These are phyloP conservation scores for Choreutis nemorana DNA, from an alignment of 2,888 invertebrate species.

Conservation along the genomic window DNA sequence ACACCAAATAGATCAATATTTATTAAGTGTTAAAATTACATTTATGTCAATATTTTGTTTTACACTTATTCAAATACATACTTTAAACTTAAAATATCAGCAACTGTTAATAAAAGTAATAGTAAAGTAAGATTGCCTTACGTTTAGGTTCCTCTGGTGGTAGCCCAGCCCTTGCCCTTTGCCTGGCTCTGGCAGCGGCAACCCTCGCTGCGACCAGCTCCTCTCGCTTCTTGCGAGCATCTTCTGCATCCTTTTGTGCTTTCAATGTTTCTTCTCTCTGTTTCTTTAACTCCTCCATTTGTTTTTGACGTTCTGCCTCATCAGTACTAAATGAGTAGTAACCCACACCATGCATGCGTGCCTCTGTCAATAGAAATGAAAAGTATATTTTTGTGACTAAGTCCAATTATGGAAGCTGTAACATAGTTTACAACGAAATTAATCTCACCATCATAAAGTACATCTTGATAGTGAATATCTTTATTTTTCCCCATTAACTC, in stretches of 20 bases:
- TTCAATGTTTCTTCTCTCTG: slow-evolving; percentile 74
- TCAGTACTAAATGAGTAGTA: slow-evolving; percentile 92
- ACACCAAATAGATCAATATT: too few species aligned
- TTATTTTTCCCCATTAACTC: slow-evolving; percentile 72
- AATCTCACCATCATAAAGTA: slow-evolving; percentile 79
- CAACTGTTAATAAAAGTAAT: too few species aligned
- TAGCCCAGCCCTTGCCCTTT: slow-evolving; percentile 75
- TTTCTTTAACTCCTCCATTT: slow-evolving; percentile 80
- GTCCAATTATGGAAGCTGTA: too few species aligned
- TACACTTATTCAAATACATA: too few species aligned
- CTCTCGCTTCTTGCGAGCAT: slow-evolving; percentile 68
- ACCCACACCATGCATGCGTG: slow-evolving; percentile 90
- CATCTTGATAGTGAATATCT: slow-evolving; percentile 90
- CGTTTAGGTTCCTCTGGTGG: slow-evolving; percentile 70
- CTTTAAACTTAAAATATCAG: too few species aligned
- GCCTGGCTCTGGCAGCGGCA: slow-evolving; percentile 76
- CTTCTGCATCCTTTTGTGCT: slow-evolving; percentile 72
- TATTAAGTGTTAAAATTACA: too few species aligned
- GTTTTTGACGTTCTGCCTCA: slow-evolving; percentile 77
- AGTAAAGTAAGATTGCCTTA: slow-evolving; percentile 17
- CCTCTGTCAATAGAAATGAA: too few species aligned
- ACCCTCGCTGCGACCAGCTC: slow-evolving; percentile 74
- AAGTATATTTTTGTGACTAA: too few species aligned
- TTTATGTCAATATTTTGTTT: too few species aligned
- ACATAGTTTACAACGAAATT: slow-evolving; percentile 18